These are phyloP conservation scores for Ormyrus pomaceus DNA, from an alignment of 2,888 invertebrate genomes.

Conservation along the genomic window DNA sequence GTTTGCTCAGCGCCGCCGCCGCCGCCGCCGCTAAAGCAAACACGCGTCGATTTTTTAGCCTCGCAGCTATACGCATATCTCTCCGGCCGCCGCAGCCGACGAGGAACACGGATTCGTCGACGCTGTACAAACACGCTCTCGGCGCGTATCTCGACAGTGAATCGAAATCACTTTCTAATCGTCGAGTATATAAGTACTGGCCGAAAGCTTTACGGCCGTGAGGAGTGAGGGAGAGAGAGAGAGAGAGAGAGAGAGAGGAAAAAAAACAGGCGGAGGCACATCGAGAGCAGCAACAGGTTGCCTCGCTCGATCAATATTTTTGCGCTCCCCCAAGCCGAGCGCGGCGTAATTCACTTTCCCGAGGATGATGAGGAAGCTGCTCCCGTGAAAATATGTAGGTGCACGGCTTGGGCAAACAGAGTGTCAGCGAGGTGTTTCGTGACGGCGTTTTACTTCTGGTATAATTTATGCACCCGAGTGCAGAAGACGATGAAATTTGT, in stretches of 20 bases:
- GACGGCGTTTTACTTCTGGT: no score
- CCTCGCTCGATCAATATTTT: conserved; percentile 38
- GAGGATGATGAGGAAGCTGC: background rate
- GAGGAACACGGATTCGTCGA: no score
- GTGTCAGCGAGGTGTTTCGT: no score
- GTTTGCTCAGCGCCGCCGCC: background rate
- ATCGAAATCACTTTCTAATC: conserved; percentile 42
- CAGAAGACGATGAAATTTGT: no score
- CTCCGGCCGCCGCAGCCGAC: no score
- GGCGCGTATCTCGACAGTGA: background rate
- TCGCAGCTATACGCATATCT: background rate
- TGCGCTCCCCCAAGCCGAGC: background rate
- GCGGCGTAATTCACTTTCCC: background rate
- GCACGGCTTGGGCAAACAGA: background rate
- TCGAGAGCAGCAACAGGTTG: conserved; percentile 14
- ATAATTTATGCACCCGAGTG: no score
- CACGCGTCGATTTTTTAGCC: conserved; percentile 23
- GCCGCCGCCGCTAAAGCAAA: conserved; percentile 18
- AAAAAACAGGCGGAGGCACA: no score
- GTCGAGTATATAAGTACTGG: background rate
- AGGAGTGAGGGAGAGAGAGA: no score
- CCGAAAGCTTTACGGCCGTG: background rate
- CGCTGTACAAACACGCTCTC: conserved; percentile 21
- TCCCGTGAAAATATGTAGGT: background rate
- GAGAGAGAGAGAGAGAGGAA: no score